Percentiles rank a stretch among this genome's conserved stretches.
These are phyloP conservation scores for Aphaenogaster ashmeadi DNA, from an alignment of 1,140 invertebrate species.

Conservation along the genomic window DNA sequence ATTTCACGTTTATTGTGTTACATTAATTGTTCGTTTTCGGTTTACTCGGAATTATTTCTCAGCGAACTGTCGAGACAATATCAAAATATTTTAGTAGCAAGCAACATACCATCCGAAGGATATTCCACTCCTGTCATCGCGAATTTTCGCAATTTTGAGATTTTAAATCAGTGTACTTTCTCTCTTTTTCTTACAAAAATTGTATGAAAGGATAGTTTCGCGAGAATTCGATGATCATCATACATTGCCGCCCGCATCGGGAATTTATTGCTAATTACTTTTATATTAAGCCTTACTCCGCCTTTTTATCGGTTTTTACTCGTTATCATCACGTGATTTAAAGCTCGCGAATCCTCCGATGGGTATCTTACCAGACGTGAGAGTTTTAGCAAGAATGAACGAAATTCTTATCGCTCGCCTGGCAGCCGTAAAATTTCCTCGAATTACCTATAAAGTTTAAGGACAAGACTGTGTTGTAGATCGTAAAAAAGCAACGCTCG, in stretches of 20 bases:
- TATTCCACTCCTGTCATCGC: not conserved
- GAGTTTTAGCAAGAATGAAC: not conserved
- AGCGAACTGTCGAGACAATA: not conserved
- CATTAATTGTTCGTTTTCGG: not conserved
- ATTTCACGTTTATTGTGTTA: not conserved
- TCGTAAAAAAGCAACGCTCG: conserved; percentile 8
- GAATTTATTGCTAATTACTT: conserved; percentile 40
- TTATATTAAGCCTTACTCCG: not conserved
- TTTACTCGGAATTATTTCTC: not conserved
- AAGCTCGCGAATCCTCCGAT: conserved; percentile 16
- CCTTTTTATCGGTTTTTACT: not conserved
- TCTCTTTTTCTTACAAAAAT: not conserved
- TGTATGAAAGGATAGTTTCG: not conserved
- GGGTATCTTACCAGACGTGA: conserved; percentile 27
- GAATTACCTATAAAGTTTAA: conserved; percentile 5
- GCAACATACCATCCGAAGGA: not conserved
- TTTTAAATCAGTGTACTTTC: not conserved
- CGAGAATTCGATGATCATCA: not conserved
- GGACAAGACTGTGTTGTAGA: conserved; percentile 17
- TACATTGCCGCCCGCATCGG: not conserved
- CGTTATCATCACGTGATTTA: not conserved
- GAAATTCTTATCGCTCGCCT: conserved; percentile 9
- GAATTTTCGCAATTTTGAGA: not conserved
- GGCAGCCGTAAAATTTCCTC: conserved; percentile 17
- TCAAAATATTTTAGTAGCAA: conserved; percentile 7